Evolutionary conservation across 2,797 vertebrate species (phyloP), one percentile per base, ranked within the genome.

Genomic region (Naso thynnoides): DNA sequence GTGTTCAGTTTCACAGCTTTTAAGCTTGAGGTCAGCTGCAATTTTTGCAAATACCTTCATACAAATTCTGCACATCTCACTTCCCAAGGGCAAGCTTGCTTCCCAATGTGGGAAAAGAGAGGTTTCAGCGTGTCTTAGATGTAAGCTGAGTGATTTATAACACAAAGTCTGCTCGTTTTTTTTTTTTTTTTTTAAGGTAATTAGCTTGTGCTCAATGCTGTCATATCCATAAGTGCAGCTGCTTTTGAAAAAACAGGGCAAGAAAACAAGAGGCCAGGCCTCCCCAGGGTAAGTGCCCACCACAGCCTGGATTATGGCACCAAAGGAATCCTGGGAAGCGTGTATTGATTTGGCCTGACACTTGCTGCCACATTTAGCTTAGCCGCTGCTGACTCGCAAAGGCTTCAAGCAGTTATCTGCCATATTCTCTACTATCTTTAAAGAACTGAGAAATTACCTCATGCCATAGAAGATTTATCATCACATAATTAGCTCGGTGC

Each of bases 281-380:
- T 94, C 93, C 94, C 92, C 93, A 90, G 93, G 95, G 95, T 96
- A 95, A 95, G 88, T 90, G 94, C 93, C 93, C 93, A 92, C 92
- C 92, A 80, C 88, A 91, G 91, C 92, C 93, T 87, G 94, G 94
- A 96, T 96, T 95, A 96, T 91, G 85, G 94, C 91, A 94, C 94
- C 94, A 95, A 96, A 96, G 95, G 93, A 95, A 94, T 93, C 89
- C 94, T 93, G 92, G 94, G 94, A 95, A 96, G 95, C 95, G 94
- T 96, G 93, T 94, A 95, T 95, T 96, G 95, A 97, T 97, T 93
- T 90, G 93, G 93, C 92, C 96, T 96, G 96, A 96, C 96, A 96
- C 94, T 94, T 92, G 94, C 95, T 96, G 95, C 95, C 95, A 96
- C 96, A 95, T 96, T 96, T 95, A 96, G 95, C 95, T 93, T 91